A percentile compares a stretch with the other conserved stretches of the same genome.
These are phyloP conservation scores for Hyperoplus immaculatus DNA, from an alignment of 2,797 vertebrate genomes.

Conservation along the genomic window DNA sequence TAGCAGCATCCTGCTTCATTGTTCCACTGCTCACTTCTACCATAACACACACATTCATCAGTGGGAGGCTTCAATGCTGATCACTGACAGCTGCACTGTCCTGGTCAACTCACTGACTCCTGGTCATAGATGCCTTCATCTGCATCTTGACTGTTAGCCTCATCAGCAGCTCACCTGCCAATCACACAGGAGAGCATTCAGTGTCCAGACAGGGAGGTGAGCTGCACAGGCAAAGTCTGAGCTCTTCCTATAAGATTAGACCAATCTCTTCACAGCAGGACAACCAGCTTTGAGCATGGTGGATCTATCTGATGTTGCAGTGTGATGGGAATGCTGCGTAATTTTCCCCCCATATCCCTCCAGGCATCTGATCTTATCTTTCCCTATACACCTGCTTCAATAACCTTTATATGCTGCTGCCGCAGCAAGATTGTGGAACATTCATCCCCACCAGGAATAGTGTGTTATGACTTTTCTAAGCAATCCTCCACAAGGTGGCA, in stretches of 20 bases:
- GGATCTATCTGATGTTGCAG: constrained; percentile 24
- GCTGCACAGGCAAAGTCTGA: constrained; percentile 21
- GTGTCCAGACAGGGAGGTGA: constrained; percentile 7
- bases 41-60: neutral
- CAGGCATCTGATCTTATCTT: constrained; percentile 32
- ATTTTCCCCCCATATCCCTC: constrained; percentile 2
- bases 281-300: constrained; percentile 37
- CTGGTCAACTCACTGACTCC: neutral
- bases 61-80: neutral
- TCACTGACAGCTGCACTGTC: neutral
- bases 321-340: constrained; percentile 12
- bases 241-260: constrained; percentile 44
- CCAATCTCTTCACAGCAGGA: constrained; percentile 30
- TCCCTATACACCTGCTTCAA: constrained; percentile 23
- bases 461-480: no score
- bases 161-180: neutral
- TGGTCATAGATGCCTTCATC: neutral
- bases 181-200: constrained; percentile 10
- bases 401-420: constrained; percentile 22
- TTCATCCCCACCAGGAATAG: no score
- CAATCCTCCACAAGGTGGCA: no score
- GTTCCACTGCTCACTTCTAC: no score
- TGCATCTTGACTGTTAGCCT: neutral
- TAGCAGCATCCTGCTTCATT: no score
- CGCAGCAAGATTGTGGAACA: no score